Evolutionary conservation across 2,888 invertebrate genomes (phyloP).

Genomic region (Clanis bilineata): DNA sequence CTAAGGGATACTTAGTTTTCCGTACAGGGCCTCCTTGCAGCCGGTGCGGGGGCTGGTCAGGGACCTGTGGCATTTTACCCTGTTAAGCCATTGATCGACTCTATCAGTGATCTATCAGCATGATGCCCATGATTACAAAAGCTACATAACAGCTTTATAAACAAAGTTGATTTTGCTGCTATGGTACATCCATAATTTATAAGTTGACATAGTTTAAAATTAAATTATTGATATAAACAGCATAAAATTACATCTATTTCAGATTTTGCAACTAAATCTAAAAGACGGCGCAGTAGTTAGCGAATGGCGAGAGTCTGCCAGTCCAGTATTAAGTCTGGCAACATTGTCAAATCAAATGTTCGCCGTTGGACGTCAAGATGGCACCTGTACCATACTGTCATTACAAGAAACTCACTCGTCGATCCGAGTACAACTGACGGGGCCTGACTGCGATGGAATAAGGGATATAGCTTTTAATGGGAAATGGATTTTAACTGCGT

Average conservation of each 20-base stretch:
- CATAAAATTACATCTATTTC: conserved; percentile 31
- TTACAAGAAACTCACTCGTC: conserved; percentile 54
- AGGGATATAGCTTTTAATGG: conserved; percentile 83
- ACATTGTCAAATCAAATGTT: conserved; percentile 75
- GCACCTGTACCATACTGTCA: conserved; percentile 81
- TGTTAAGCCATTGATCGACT: too few species aligned
- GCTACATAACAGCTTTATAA: too few species aligned
- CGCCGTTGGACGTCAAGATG: conserved; percentile 84
- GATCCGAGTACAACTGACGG: conserved; percentile 82
- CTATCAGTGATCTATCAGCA: too few species aligned
- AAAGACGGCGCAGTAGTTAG: conserved; percentile 52
- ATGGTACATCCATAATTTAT: too few species aligned
- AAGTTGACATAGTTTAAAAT: too few species aligned
- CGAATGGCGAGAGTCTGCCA: conserved; percentile 80
- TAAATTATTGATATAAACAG: not conserved
- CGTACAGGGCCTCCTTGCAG: too few species aligned
- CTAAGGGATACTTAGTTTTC: too few species aligned
- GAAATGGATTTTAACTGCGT: conserved; percentile 83
- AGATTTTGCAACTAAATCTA: conserved; percentile 59
- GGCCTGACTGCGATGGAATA: conserved; percentile 87
- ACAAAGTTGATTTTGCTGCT: too few species aligned
- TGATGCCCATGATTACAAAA: too few species aligned
- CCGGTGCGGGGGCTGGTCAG: too few species aligned
- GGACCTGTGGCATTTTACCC: too few species aligned
- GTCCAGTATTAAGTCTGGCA: conserved; percentile 78